These are phyloP conservation scores for Enteromius afrohamiltoni DNA, from an alignment of 2,797 vertebrate species.

Conservation along the genomic window DNA sequence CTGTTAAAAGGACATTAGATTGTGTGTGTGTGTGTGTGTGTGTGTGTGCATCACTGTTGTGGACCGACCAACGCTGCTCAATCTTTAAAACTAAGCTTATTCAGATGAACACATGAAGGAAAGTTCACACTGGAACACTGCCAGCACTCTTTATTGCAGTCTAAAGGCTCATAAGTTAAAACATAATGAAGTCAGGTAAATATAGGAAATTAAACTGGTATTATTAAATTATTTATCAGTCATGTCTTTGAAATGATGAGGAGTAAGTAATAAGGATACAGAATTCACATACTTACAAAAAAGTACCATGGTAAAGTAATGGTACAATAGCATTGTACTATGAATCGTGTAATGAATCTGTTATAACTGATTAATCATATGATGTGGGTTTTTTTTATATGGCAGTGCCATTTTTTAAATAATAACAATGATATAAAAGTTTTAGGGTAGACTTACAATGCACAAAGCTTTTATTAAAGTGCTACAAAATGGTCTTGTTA, in stretches of 20 bases:
- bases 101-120: constrained; percentile 47
- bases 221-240: constrained; percentile 56
- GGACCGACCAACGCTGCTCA: constrained; percentile 41
- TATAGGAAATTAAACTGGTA: constrained; percentile 60
- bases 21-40: constrained; percentile 13
- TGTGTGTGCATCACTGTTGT: constrained; percentile 13
- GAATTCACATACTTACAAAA: not conserved
- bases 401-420: not conserved
- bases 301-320: not conserved
- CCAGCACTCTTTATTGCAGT: constrained; percentile 53
- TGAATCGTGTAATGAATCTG: not conserved
- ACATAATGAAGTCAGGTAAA: constrained; percentile 58
- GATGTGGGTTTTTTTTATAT: no score
- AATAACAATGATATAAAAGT: not conserved
- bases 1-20: constrained; percentile 60
- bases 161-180: constrained; percentile 54
- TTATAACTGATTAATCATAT: not conserved
- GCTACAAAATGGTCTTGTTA: not conserved
- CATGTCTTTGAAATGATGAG: constrained; percentile 40
- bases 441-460: not conserved
- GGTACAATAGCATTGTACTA: not conserved
- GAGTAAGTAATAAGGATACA: not conserved
- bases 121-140: constrained; percentile 42
- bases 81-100: constrained; percentile 40
- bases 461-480: not conserved